These are phyloP conservation scores for Phrynocephalus guinanensis DNA, from an alignment of 2,797 vertebrate genomes.

Conservation along the genomic window DNA sequence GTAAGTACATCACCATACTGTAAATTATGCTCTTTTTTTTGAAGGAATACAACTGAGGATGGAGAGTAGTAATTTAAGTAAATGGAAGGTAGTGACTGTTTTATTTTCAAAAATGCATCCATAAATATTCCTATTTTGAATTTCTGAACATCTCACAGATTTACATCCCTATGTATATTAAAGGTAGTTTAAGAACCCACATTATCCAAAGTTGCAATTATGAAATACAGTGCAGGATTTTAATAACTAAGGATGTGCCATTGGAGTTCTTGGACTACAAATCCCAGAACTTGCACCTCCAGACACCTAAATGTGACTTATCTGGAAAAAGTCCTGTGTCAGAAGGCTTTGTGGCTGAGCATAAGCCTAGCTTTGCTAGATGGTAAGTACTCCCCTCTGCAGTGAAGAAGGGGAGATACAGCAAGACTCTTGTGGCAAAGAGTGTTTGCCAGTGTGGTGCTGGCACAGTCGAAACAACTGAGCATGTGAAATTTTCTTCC, in stretches of 20 bases:
- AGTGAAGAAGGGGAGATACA: no score
- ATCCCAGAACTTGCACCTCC: no score
- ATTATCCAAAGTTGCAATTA: conserved; percentile 37
- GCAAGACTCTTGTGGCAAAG: no score
- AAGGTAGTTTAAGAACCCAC: conserved; percentile 49
- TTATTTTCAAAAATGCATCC: conserved; percentile 65
- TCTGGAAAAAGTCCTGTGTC: no score
- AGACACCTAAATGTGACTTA: no score
- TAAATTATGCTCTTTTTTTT: conserved; percentile 62
- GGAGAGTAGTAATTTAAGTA: conserved; percentile 58
- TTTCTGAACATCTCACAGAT: conserved; percentile 51
- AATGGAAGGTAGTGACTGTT: conserved; percentile 53
- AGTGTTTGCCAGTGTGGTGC: no score
- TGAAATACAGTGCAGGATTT: conserved; percentile 23
- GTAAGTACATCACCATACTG: conserved; percentile 61
- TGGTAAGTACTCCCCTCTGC: no score
- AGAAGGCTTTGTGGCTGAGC: no score
- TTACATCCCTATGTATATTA: conserved; percentile 35
- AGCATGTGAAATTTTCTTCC: no score
- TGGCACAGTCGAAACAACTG: no score
- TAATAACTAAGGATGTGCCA: background rate
- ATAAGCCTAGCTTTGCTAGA: no score
- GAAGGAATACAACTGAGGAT: conserved; percentile 50
- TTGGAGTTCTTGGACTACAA: no score
- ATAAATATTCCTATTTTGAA: conserved; percentile 34